Percentiles rank a stretch among this genome's conserved stretches.
phyloP scores from a whole-genome alignment of 1,140 invertebrate species.

The Nebria ingens region DNA sequence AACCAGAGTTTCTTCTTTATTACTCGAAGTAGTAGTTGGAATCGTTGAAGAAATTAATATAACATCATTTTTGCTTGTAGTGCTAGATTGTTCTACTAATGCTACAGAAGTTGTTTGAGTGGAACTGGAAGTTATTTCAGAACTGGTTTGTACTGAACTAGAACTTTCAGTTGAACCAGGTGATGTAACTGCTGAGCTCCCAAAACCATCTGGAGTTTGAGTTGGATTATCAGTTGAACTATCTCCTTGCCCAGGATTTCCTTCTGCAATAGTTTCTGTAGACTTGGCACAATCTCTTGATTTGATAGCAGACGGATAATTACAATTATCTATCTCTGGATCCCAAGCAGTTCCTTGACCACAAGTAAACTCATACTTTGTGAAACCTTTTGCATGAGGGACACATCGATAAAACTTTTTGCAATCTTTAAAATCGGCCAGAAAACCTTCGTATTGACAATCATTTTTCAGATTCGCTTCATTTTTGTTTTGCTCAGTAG shows the following conservation, averaged over 20 bases:
- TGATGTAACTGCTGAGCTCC: constrained; percentile 1
- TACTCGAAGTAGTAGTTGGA: constrained; percentile 2
- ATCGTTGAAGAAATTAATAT: constrained; percentile 12
- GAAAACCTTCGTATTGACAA: constrained; percentile 51
- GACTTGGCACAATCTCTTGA: constrained; percentile 40
- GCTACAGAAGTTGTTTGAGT: neutral
- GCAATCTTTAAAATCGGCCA: constrained; percentile 56
- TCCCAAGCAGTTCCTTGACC: constrained; percentile 61
- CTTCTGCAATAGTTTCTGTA: constrained; percentile 15
- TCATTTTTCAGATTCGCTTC: neutral
- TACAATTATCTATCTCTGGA: constrained; percentile 50
- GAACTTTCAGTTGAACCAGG: neutral
- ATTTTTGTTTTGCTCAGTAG: neutral
- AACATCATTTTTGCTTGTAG: constrained; percentile 7
- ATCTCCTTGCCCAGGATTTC: constrained; percentile 21
- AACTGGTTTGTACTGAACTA: neutral
- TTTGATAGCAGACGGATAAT: constrained; percentile 50
- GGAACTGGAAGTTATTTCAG: constrained; percentile 5
- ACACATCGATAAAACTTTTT: constrained; percentile 71
- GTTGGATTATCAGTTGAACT: constrained; percentile 13
- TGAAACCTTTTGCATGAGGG: constrained; percentile 38
- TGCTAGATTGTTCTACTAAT: neutral
- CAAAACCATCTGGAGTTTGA: neutral
- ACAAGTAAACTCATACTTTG: constrained; percentile 52
- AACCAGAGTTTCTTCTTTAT: neutral